Evolutionary conservation across 2,113 vertebrate species (phyloP), one percentile per base, ranked within the genome.

Genomic region (Cyrtonyx montezumae): DNA sequence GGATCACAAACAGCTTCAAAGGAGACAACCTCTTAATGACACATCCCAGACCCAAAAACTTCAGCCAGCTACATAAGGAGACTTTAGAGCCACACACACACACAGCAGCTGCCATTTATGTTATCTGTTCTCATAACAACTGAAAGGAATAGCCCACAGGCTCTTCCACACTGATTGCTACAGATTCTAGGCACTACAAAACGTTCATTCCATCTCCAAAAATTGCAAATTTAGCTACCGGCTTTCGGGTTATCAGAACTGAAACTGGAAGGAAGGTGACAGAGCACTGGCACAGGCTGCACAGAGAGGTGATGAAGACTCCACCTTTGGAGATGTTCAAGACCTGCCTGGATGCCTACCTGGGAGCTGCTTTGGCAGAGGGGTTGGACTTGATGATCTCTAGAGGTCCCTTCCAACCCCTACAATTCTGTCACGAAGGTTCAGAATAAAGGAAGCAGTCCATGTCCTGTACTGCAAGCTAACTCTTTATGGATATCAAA

Each of bases 201-300:
- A 59, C 65, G 37, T 42, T 87, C 82, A 94, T 7, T 87, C 20
- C 87, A 48, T 48, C 65, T 79, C 82, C 1, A 61, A 78, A 75
- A 93, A 84, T 5, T 30, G 34, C 53, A 87, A 87, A 94, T 88
- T 86, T 53, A 94, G 67, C 66, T 81, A 81, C 66, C 20, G 66
- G 65, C 7, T 80, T 85, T 94, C 53, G 90, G 23, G 74, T 88
- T 75, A 56, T 36, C n/a, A 36, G 78, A 40, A 81, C 11, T 26
- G 68, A 85, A 81, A 69, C 17, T 53, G 48, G 40, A 90, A 65
- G 61, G 79, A 67, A 71, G 40, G 40, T 40, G 40, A 40, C 11
- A 12, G 40, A 40, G 40, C 40, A 40, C 40, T 40, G 40, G 40
- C 37, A 37, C 37, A 37, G 12, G 40, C 40, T 40, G 40, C 40